These are phyloP conservation scores for Oligia latruncula DNA, from an alignment of 2,888 invertebrate genomes.

Conservation along the genomic window DNA sequence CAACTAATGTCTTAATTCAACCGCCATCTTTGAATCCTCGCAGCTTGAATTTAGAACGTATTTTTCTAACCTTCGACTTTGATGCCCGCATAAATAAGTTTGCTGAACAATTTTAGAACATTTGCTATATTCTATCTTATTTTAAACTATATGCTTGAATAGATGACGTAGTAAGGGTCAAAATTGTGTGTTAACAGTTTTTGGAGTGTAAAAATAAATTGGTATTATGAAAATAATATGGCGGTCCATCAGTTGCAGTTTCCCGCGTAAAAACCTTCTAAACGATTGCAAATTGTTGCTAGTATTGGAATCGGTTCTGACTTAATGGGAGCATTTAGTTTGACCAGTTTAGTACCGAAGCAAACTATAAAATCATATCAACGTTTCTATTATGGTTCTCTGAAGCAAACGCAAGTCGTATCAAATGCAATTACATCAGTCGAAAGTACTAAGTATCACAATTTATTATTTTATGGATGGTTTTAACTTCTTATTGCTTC, in stretches of 20 bases:
- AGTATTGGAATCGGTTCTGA: constrained; percentile 55
- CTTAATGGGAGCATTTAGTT: constrained; percentile 40
- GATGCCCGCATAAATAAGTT: constrained; percentile 50
- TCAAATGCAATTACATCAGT: constrained; percentile 6
- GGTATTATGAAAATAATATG: constrained; percentile 64
- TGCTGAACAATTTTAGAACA: constrained; percentile 50
- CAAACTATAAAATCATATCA: constrained; percentile 19
- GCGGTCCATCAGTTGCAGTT: constrained; percentile 66
- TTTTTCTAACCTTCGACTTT: constrained; percentile 48
- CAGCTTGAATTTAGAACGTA: constrained; percentile 48
- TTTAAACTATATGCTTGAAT: constrained; percentile 16
- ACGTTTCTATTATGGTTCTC: not conserved
- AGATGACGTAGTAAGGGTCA: constrained; percentile 5
- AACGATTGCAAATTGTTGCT: constrained; percentile 73
- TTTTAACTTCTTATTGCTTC: not conserved
- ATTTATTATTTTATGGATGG: not conserved
- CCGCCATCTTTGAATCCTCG: constrained; percentile 34
- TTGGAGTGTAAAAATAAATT: constrained; percentile 22
- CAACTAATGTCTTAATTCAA: constrained; percentile 56
- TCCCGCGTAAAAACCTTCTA: constrained; percentile 71
- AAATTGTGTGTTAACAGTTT: constrained; percentile 19
- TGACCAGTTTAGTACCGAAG: constrained; percentile 26
- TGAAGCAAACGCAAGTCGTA: not conserved
- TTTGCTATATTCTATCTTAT: constrained; percentile 2
- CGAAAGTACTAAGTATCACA: constrained; percentile 11